Evolutionary conservation across 1,140 invertebrate species (phyloP).

Genomic region (Tenebrio molitor): DNA sequence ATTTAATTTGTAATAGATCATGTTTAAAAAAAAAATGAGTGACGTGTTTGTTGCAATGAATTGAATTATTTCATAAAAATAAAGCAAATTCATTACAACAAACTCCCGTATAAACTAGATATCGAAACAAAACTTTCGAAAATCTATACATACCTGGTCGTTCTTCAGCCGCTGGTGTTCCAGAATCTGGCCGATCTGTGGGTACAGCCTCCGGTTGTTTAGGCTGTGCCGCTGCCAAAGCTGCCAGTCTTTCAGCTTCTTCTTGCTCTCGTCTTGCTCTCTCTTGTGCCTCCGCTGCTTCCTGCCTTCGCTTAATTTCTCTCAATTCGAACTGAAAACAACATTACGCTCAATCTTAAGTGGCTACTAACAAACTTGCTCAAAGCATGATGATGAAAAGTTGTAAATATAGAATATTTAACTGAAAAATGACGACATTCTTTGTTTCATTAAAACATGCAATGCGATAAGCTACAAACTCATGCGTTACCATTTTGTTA

Average conservation of each 20-base stretch:
- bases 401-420: no score
- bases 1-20: no score
- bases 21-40: no score
- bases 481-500: not conserved
- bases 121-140: no score
- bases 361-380: not conserved
- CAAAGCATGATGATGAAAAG: no score
- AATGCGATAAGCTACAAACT: not conserved
- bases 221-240: slow-evolving; percentile 66
- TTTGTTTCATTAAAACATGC: no score
- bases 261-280: slow-evolving; percentile 80
- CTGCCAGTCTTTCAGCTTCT: slow-evolving; percentile 75
- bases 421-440: no score
- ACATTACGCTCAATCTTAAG: slow-evolving; percentile 19
- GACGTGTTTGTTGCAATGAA: no score
- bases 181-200: slow-evolving; percentile 67
- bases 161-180: slow-evolving; percentile 64
- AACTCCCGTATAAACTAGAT: no score
- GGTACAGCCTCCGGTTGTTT: slow-evolving; percentile 66
- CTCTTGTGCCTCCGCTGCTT: slow-evolving; percentile 82
- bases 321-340: slow-evolving; percentile 93
- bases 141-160: slow-evolving; percentile 63
- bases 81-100: no score
- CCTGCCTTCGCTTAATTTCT: slow-evolving; percentile 91
- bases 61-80: no score